Base-by-base conservation (phyloP, 2,888 invertebrate species). In the Ommatoiulus sabulosus region DNA sequence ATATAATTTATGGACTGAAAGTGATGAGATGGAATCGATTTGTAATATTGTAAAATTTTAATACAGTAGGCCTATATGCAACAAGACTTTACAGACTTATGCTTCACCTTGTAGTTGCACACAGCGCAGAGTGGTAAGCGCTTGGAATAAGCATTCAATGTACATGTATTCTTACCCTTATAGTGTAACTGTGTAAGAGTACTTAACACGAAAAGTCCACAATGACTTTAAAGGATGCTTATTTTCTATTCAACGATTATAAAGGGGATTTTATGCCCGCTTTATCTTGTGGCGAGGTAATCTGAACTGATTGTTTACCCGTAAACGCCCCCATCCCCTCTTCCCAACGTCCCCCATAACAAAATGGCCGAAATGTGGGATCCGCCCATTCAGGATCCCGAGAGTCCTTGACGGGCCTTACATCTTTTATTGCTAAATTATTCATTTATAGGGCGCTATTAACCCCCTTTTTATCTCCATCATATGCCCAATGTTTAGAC, bases 331-430 rank as follows among this genome's bases (percentile, higher is more conserved):
- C 72, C 8, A 6, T n/a, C 72, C 24, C 72, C 52, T 17, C 52
- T 52, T 35, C 35, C 35, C 35, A 35, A 35, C 35, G 24, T 20
- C 24, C 24, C 24, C 15, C 72, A 72, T 24, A 72, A 24, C 24
- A 72, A 72, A 72, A 24, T 24, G 72, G 72, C 72, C n/a, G 24
- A 24, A 72, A 8, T n/a, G 24, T 24, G 72, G 72, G 72, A n/a
- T 72, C 24, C 72, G 72, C 72, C 72, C 72, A 72, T 3, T 72
- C 7, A 12, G 72, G 72, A 72, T 72, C 48, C 86, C 48, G 10
- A 24, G 48, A 86, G 48, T 46, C 86, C 44, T 46, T 86, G 48
- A 86, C 85, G 35, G 44, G 85, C 84, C 84, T 80, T 80, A 80
- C 15, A 43, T 84, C 44, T 86, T 85, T 86, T 15, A 46, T 86